Evolutionary conservation across 2,797 vertebrate genomes (phyloP), one percentile per base, ranked within the genome.

Genomic region (Pelodytes ibericus): DNA sequence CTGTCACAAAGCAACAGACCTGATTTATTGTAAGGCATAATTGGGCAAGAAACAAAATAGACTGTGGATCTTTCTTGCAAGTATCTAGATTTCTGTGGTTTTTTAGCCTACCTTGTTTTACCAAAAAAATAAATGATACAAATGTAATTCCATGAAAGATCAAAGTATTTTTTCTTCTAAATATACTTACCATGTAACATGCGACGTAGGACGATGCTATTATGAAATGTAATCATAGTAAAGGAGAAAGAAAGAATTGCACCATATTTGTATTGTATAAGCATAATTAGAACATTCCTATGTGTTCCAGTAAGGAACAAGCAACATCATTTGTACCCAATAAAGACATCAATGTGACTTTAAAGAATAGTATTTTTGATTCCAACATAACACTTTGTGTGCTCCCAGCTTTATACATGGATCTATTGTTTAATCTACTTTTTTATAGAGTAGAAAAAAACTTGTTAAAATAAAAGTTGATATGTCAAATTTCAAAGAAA

Each of bases 11-110:
- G 81, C 85, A 41, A 71, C 83, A 85, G 84, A 83, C 84, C 83
- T 87, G 87, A 91, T 92, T 91, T 90, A 92, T 90, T 88, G 86
- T 88, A 89, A 87, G 87, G 80, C 81, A 82, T 78, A 81, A 86
- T 84, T 80, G 36, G 60, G 26, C 11, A 58, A 72, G 80, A 83
- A 74, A 81, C 83, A 87, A 84, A 83, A 81, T 4, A 36, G 79
- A 33, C 7, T 33, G 3, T 6, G 26, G 18, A 31, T 73, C 58
- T 47, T 68, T 73, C 64, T 79, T 56, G 44, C 67, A 65, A 41
- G 61, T 31, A 31, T 56, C 29, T 22, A 5, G 3, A 3, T 3
- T 80, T 82, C 67, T 80, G 47, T 24, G 39, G 1, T 33, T 82
- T 84, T n/a, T 80, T 60, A 49, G 41, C 77, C 74, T 16, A 25